Conservation (phyloP, 2,797 vertebrate species). For the Distichodus sexfasciatus region DNA sequence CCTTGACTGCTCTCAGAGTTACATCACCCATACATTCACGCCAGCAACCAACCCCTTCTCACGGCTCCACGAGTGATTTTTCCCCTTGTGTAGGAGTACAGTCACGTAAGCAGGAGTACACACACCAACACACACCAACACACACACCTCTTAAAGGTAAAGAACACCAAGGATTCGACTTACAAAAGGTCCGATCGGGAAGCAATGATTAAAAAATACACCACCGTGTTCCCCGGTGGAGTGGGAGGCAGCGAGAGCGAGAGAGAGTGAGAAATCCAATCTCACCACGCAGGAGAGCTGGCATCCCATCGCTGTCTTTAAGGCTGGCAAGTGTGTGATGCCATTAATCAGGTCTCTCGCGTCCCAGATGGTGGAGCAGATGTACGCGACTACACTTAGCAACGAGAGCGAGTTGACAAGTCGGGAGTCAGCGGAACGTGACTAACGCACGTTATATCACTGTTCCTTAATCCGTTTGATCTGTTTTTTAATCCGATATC, state of each 20-base stretch:
- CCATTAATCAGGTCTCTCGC: constrained; percentile 15
- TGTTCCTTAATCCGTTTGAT: no score
- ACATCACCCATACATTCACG: no score
- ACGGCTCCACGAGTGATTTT: background rate
- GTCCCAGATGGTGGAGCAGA: constrained; percentile 5
- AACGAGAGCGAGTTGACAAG: background rate
- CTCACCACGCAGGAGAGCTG: background rate
- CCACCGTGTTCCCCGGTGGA: background rate
- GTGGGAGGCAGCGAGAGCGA: background rate
- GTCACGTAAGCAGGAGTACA: no score
- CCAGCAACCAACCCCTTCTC: background rate
- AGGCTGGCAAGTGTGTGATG: background rate
- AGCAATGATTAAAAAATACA: background rate
- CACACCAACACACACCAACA: background rate
- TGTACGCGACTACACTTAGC: background rate
- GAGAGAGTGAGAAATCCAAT: background rate
- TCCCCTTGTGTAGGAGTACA: background rate
- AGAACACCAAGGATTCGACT: background rate
- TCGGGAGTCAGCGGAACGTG: background rate
- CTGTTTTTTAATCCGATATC: no score
- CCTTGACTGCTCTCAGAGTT: no score
- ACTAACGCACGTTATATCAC: background rate
- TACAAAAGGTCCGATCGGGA: background rate
- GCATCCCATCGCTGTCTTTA: background rate
- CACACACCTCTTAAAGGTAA: background rate